phyloP scores from a whole-genome alignment of 2,797 vertebrate species.

The Atherinosoma microstoma region DNA sequence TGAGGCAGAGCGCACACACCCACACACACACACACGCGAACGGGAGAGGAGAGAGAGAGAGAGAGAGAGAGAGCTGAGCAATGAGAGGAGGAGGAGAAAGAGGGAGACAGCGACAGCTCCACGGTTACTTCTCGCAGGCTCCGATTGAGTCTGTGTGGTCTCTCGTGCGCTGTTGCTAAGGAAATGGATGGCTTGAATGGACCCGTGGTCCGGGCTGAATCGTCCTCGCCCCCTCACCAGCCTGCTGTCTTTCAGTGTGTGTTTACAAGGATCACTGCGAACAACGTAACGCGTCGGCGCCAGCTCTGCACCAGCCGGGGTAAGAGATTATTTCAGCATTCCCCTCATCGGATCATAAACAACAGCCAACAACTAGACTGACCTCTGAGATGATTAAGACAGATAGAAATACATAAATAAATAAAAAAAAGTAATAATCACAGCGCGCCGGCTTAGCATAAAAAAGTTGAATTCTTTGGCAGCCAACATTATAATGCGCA shows the following conservation, averaged over 20 bases:
- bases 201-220: constrained; percentile 60
- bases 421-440: constrained; percentile 4
- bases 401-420: neutral
- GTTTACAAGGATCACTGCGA: constrained; percentile 77
- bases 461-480: constrained; percentile 55
- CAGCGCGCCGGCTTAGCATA: constrained; percentile 1
- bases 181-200: constrained; percentile 73
- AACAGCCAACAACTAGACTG: constrained; percentile 18
- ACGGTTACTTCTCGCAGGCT: constrained; percentile 58
- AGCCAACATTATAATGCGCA: neutral
- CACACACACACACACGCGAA: too few relatives aligned
- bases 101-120: constrained; percentile 20
- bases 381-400: constrained; percentile 1
- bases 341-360: neutral
- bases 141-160: constrained; percentile 67
- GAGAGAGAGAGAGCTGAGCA: neutral
- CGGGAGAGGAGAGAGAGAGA: neutral
- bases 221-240: constrained; percentile 57
- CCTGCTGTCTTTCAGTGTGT: constrained; percentile 52
- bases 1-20: constrained; percentile 59
- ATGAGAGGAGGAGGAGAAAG: neutral
- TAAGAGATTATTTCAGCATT: constrained; percentile 72
- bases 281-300: constrained; percentile 77
- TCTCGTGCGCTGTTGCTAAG: constrained; percentile 63
- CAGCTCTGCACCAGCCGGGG: constrained; percentile 84